phyloP scores from a whole-genome alignment of 2,888 invertebrate species.

The Rugalucina vietnamica region DNA sequence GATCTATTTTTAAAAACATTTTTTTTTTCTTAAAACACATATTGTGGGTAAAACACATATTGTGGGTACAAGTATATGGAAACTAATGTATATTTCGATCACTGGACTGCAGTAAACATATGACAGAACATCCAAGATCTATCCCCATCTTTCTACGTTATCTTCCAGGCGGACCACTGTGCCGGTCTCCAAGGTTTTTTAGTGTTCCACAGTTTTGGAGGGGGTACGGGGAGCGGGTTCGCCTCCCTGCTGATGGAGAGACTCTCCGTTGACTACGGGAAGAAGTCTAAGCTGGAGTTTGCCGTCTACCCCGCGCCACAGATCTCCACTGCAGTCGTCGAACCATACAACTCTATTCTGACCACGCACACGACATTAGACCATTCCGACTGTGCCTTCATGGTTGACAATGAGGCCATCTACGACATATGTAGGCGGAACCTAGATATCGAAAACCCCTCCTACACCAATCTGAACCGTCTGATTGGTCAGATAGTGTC shows the following conservation, averaged over 20 bases:
- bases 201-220: conserved; percentile 80
- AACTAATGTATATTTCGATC: too few species aligned
- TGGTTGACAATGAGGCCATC: conserved; percentile 97
- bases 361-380: conserved; percentile 95
- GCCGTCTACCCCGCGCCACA: conserved; percentile 95
- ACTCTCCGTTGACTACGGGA: conserved; percentile 91
- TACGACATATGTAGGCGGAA: conserved; percentile 93
- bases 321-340: conserved; percentile 94
- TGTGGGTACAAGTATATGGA: too few species aligned
- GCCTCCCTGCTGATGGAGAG: conserved; percentile 95
- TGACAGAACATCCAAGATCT: too few species aligned
- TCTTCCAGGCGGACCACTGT: conserved; percentile 78
- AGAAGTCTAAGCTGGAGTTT: conserved; percentile 86
- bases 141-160: background rate
- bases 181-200: conserved; percentile 82
- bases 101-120: too few species aligned
- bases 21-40: too few species aligned
- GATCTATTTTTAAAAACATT: too few species aligned
- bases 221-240: conserved; percentile 87
- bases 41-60: too few species aligned
- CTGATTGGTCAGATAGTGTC: conserved; percentile 94
- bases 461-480: conserved; percentile 95
- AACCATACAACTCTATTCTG: conserved; percentile 97
- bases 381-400: conserved; percentile 98
- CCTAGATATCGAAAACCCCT: conserved; percentile 92